These are phyloP conservation scores for Galeopsomyia nigrocyanea DNA, from an alignment of 2,888 invertebrate species.

Conservation along the genomic window DNA sequence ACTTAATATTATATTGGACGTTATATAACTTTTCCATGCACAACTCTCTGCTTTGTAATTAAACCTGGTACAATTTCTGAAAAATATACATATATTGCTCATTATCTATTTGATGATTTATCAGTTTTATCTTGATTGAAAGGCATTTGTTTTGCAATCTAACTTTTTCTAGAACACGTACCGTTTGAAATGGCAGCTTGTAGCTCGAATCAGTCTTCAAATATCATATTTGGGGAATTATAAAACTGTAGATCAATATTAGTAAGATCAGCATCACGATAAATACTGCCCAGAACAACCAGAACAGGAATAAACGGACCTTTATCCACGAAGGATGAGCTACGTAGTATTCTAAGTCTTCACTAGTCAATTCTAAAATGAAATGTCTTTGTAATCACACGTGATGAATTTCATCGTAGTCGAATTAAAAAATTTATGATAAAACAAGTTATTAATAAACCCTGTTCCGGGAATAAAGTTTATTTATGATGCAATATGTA, in stretches of 20 bases:
- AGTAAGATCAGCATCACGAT: constrained; percentile 53
- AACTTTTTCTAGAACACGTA: neutral
- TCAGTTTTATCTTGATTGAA: constrained; percentile 9
- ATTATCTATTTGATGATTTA: constrained; percentile 26
- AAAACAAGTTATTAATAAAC: no score
- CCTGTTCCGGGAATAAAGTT: no score
- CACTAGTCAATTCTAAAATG: constrained; percentile 51
- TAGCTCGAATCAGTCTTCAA: neutral
- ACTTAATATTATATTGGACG: neutral
- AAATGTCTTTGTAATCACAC: neutral
- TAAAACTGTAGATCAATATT: constrained; percentile 53
- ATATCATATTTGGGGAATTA: constrained; percentile 47
- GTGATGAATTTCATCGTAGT: neutral
- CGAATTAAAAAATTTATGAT: no score
- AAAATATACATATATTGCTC: constrained; percentile 37
- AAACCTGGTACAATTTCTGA: constrained; percentile 26
- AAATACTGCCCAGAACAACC: constrained; percentile 58
- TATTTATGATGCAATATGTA: no score
- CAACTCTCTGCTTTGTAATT: constrained; percentile 29
- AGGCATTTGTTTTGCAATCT: constrained; percentile 1
- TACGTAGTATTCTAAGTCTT: constrained; percentile 53
- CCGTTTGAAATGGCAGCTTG: neutral
- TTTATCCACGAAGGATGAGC: constrained; percentile 57
- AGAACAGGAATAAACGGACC: constrained; percentile 58
- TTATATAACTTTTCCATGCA: constrained; percentile 19